phyloP scores from a whole-genome alignment of 2,797 vertebrate genomes.

The Dendrocincla tyrannina region DNA sequence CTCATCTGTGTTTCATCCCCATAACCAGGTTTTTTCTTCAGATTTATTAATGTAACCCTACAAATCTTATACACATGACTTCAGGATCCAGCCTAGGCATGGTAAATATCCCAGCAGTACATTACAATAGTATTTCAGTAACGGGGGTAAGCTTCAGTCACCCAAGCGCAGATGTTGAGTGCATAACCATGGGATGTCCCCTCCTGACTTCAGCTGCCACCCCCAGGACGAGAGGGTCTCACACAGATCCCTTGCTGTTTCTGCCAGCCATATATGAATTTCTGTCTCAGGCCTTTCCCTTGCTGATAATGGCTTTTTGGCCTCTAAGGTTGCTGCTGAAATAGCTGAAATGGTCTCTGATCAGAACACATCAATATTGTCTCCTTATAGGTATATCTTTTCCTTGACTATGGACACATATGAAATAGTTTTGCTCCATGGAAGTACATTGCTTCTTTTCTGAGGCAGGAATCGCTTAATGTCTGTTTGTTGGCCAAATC shows the following conservation, averaged over 20 bases:
- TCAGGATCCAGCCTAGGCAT: not conserved
- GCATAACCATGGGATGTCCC: not conserved
- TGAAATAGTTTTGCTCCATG: not conserved
- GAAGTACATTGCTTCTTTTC: not conserved
- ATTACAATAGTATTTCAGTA: not conserved
- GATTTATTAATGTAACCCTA: not conserved
- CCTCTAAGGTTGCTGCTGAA: not conserved
- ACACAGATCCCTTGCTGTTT: not conserved
- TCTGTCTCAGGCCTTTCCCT: not conserved
- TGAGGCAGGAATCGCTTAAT: not conserved
- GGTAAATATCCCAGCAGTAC: not conserved
- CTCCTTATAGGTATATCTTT: not conserved
- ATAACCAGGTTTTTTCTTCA: not conserved
- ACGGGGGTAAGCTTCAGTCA: not conserved
- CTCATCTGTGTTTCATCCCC: not conserved
- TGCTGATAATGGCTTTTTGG: not conserved
- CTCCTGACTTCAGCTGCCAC: not conserved
- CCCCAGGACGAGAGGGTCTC: accelerated
- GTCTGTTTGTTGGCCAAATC: not conserved
- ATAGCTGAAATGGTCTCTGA: not conserved
- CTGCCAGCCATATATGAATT: not conserved
- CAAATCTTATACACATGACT: not conserved
- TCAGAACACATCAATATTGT: not conserved
- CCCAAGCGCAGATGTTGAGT: not conserved
- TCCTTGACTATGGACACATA: not conserved